These are phyloP conservation scores for Turdus rufiventris DNA, from an alignment of 2,113 vertebrate species.

Conservation along the genomic window DNA sequence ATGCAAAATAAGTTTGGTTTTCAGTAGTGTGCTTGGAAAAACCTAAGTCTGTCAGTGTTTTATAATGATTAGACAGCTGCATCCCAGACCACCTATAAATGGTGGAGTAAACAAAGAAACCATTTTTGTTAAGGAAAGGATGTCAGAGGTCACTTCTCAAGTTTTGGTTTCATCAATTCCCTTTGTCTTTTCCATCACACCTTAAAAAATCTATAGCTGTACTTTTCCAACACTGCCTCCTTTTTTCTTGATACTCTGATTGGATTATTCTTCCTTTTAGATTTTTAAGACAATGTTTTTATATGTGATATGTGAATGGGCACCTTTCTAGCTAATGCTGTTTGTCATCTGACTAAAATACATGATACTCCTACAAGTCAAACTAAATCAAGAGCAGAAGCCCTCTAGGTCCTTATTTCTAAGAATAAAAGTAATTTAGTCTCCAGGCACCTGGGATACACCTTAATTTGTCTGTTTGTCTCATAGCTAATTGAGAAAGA, in stretches of 20 bases:
- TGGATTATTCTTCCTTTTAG: neutral
- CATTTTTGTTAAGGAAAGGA: neutral
- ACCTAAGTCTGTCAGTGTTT: neutral
- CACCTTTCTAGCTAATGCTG: neutral
- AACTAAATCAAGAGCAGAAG: neutral
- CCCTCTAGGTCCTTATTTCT: neutral
- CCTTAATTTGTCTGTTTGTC: conserved; percentile 17
- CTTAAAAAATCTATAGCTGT: neutral
- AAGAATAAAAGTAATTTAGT: neutral
- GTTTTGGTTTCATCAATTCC: neutral
- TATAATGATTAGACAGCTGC: neutral
- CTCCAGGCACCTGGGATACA: neutral
- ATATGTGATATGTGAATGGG: neutral
- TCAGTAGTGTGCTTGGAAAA: neutral
- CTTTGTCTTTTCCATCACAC: neutral
- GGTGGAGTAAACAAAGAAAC: neutral
- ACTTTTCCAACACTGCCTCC: neutral
- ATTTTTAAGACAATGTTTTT: neutral
- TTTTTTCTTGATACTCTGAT: neutral
- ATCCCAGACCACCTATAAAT: neutral
- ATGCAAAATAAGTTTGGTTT: neutral
- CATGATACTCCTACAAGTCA: neutral
- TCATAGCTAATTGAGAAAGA: conserved; percentile 25
- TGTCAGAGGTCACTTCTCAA: neutral
- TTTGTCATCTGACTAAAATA: neutral